Base-by-base conservation (phyloP, 2,888 invertebrate species). In the Drosophila neoperkinsi region DNA sequence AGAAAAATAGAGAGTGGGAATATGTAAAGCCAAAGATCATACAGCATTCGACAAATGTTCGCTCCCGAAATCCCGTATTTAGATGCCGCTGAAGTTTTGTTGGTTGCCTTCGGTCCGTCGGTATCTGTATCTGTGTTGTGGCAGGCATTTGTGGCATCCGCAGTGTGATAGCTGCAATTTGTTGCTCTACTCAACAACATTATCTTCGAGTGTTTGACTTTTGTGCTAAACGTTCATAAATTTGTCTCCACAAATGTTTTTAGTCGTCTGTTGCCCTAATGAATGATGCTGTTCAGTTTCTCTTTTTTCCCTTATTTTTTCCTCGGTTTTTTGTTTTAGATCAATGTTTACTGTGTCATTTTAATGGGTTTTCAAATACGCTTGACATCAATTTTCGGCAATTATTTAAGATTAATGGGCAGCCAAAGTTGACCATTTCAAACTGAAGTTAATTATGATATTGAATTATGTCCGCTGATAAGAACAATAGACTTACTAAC, bases 171-270 rank as follows among this genome's bases (percentile, higher is more conserved):
- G 85, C 89, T 82, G 82, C 90, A 91, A 91, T 91, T 91, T 91
- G 91, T 91, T 87, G 82, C 74, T 82, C 77, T 74, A 64, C 72
- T 81, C 79, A 72, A 73, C 77, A 82, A 85, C 82, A 89, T 90
- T 90, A 89, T 89, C 82, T 84, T 74, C 78, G 73, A 77, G 85
- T 82, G 84, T 81, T 90, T 92, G 91, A 92, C 91, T 91, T 90
- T 84, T 91, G 84, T 80, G 83, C 86, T 83, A 89, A 90, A 84
- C 86, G 89, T 84, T 85, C 90, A 92, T 91, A 91, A 91, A 91
- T 92, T 92, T 91, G 91, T 90, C 88, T 74, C 78, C 84, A 82
- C 79, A 79, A 74, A 83, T 83, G 69, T 81, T 77, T 75, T 64
- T 52, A 71, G 74, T 74, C 79, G 81, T 81, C 82, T 76, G 28